A percentile compares a stretch with the other conserved stretches of the same genome.
Evolutionary conservation across 2,888 invertebrate genomes (phyloP).

Genomic region (Oasisia sp.): DNA sequence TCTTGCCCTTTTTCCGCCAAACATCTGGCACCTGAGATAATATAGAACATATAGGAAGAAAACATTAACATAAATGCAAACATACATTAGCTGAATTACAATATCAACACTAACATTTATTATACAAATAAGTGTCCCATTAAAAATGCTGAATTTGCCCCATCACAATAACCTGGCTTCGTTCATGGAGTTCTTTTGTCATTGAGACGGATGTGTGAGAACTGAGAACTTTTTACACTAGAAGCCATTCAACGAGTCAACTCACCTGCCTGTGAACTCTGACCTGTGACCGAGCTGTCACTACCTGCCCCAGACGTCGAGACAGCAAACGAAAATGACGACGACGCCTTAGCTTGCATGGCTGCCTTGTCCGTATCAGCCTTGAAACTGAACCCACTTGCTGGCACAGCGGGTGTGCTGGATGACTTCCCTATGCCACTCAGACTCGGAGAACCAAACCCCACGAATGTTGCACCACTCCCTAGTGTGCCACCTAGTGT

Average conservation of each 20-base stretch:
- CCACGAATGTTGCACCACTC: neutral
- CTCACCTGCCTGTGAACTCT: neutral
- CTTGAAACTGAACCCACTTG: constrained; percentile 32
- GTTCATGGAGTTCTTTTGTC: neutral
- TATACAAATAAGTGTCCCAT: too few relatives aligned
- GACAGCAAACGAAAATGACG: constrained; percentile 25
- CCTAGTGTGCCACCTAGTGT: neutral
- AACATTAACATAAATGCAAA: too few relatives aligned
- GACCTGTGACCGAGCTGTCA: neutral
- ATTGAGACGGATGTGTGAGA: neutral
- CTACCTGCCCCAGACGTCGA: constrained; percentile 29
- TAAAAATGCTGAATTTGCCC: neutral
- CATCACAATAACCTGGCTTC: neutral
- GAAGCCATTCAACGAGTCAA: neutral
- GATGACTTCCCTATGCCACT: constrained; percentile 7
- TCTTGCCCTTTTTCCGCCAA: too few relatives aligned
- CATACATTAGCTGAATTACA: too few relatives aligned
- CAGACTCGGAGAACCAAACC: neutral
- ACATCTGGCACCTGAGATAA: too few relatives aligned
- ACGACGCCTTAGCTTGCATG: constrained; percentile 26
- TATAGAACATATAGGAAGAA: too few relatives aligned
- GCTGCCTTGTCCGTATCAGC: constrained; percentile 23
- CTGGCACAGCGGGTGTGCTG: constrained; percentile 14
- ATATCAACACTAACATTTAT: too few relatives aligned
- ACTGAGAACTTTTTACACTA: neutral